phyloP scores from a whole-genome alignment of 1,140 invertebrate genomes.

The Nomia melanderi region DNA sequence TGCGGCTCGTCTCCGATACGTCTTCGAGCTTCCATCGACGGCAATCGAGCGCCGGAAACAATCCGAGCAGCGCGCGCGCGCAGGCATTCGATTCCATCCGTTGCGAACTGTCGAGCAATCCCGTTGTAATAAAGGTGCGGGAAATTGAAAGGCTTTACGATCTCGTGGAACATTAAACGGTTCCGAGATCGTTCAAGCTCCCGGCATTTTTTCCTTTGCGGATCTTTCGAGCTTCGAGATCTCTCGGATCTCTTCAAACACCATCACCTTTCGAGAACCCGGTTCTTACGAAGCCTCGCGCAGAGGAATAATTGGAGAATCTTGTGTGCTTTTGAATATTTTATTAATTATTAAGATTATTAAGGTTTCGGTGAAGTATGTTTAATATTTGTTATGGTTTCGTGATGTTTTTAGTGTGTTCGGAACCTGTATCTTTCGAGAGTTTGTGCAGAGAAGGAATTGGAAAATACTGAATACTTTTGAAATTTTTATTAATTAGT shows the following conservation, averaged over 20 bases:
- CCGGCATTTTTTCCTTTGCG: not conserved
- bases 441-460: too few species aligned
- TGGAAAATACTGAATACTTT: too few species aligned
- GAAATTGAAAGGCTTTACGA: not conserved
- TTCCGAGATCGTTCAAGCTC: not conserved
- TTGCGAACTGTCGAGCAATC: not conserved
- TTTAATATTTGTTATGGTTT: too few species aligned
- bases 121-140: not conserved
- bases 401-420: too few species aligned
- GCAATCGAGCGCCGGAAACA: slow-evolving; percentile 1
- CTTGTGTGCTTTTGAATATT: too few species aligned
- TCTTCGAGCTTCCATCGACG: not conserved
- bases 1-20: not conserved
- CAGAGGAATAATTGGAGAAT: too few species aligned
- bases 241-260: not conserved
- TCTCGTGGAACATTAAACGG: too few species aligned
- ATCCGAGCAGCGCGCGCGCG: not conserved
- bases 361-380: too few species aligned
- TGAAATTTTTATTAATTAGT: too few species aligned
- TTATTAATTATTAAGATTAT: too few species aligned
- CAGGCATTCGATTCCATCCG: not conserved
- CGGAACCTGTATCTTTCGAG: too few species aligned
- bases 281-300: not conserved
- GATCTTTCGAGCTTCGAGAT: not conserved
- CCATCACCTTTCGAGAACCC: not conserved